Evolutionary conservation across 2,888 invertebrate genomes (phyloP).

Genomic region (Xylophagus ater): DNA sequence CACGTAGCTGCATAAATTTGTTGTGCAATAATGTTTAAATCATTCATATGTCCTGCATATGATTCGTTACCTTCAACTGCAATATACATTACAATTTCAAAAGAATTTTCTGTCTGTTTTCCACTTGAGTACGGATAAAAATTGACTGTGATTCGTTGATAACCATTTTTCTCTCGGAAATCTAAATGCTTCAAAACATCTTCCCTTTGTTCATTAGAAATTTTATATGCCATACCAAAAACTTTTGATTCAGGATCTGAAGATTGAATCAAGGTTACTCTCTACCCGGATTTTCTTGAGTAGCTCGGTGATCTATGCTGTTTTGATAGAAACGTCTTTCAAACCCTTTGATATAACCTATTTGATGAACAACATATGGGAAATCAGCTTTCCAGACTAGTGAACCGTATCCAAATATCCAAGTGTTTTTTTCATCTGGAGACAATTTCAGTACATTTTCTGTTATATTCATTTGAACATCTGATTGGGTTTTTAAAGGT

Average conservation of each 20-base stretch:
- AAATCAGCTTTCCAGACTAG: conserved; percentile 95
- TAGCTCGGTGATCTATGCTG: conserved; percentile 87
- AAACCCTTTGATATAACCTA: conserved; percentile 76
- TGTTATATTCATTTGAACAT: no score
- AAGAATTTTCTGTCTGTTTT: no score
- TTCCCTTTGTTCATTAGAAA: conserved; percentile 54
- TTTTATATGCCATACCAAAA: conserved; percentile 88
- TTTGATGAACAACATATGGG: conserved; percentile 61
- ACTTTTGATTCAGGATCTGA: conserved; percentile 51
- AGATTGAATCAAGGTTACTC: conserved; percentile 69
- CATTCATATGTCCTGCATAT: conserved; percentile 54
- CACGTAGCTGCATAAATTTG: conserved; percentile 66
- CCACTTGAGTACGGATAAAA: conserved; percentile 60
- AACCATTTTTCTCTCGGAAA: conserved; percentile 87
- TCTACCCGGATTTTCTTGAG: conserved; percentile 77
- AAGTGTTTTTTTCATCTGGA: no score
- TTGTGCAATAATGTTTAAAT: conserved; percentile 63
- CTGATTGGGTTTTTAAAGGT: no score
- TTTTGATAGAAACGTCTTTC: conserved; percentile 86
- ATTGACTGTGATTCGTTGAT: conserved; percentile 54
- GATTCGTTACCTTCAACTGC: conserved; percentile 71
- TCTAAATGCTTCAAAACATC: conserved; percentile 73
- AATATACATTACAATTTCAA: conserved; percentile 58
- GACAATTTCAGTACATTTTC: no score
- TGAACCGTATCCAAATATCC: conserved; percentile 95